Evolutionary conservation across 2,113 vertebrate genomes (phyloP), one percentile per base, ranked within the genome.

Genomic region (Prietella phreatophila): DNA sequence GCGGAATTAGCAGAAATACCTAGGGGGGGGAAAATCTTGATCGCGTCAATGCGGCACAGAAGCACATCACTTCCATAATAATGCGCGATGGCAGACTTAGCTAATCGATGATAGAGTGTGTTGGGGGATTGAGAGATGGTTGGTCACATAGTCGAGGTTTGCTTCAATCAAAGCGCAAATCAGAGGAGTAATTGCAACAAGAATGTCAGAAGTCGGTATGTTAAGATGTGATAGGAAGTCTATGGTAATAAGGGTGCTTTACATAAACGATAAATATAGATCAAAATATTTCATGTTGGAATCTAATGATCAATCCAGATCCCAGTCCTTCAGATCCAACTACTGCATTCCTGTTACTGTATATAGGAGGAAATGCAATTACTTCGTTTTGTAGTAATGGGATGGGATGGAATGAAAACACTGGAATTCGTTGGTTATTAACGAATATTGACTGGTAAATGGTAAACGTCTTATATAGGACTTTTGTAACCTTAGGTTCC

Each of bases 101-200:
- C n/a, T 86, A 90, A 93, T 92, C 93, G 84, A 94, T 93, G 84
- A 30, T 73, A 15, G 30, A 76, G 36, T 63, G 76, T 33, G 87
- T 79, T 53, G 86, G 39, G 36, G 53, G 65, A 89, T 84, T 63
- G 71, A 87, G 80, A 78, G 73, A 55, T 17, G 78, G 90, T 90
- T 81, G 90, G 90, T 91, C 90, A 75, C 67, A n/a, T 69, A 63
- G 73, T 89, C 85, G 27, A 81, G 85, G 89, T 69, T 82, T 55
- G 79, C 88, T 76, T 90, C 86, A 78, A 89, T 90, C 89, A 90
- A 90, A 86, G 85, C 58, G 27, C 65, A 75, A 91, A 88, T 61
- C 79, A 5, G 27, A 22, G 69, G 63, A 90, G 85, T 85, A 89
- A 90, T 89, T 88, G 89, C 36, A 63, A n/a, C 53, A 56, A 30